Conservation (phyloP, 1,140 invertebrate genomes). For the Drosophila aff. region DNA sequence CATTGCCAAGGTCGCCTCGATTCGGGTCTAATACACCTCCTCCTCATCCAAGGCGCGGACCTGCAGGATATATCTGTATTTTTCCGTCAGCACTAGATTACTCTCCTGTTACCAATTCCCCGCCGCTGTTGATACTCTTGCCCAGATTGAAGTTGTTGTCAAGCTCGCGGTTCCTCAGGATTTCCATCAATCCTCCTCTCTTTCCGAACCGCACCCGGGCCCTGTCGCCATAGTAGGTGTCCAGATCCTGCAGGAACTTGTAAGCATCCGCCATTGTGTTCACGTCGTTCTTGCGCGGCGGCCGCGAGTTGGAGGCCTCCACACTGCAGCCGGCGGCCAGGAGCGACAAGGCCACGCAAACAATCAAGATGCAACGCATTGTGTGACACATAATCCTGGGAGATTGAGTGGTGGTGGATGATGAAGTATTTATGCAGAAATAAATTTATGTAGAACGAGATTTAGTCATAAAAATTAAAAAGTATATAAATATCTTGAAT, state of each 20-base stretch:
- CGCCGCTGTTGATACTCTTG: constrained; percentile 43
- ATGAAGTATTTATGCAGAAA: not conserved
- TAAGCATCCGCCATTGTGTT: constrained; percentile 80
- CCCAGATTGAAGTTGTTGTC: constrained; percentile 39
- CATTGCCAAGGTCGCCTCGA: constrained; percentile 28
- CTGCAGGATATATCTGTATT: constrained; percentile 32
- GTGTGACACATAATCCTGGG: constrained; percentile 57
- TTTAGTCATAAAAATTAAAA: not conserved
- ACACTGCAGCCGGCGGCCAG: constrained; percentile 58
- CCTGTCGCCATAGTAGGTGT: constrained; percentile 78
- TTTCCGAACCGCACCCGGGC: constrained; percentile 77
- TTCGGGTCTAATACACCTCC: constrained; percentile 49
- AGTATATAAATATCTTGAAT: too few species aligned
- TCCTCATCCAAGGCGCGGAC: constrained; percentile 51
- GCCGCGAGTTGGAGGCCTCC: constrained; percentile 70
- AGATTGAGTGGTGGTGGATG: too few species aligned
- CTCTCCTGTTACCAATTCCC: constrained; percentile 55
- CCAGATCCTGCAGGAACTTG: constrained; percentile 82
- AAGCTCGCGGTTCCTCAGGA: constrained; percentile 56
- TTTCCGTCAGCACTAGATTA: not conserved
- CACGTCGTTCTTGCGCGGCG: constrained; percentile 80
- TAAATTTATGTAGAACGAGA: not conserved
- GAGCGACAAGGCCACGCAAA: constrained; percentile 58
- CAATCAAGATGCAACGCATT: constrained; percentile 68
- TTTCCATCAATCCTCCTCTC: constrained; percentile 53